These are phyloP conservation scores for Noctua comes DNA, from an alignment of 2,888 invertebrate genomes.

Conservation along the genomic window DNA sequence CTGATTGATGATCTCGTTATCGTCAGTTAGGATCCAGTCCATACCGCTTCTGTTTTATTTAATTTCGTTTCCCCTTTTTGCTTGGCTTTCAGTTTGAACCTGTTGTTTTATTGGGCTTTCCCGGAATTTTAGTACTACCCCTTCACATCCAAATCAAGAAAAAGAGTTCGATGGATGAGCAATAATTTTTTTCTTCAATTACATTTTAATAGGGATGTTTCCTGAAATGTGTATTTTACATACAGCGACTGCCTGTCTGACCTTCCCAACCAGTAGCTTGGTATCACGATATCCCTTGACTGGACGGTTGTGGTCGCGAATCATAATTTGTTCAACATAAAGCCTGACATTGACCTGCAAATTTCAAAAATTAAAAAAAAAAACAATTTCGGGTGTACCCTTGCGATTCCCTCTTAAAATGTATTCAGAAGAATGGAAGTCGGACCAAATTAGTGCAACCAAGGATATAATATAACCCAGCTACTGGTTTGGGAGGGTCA, in stretches of 20 bases:
- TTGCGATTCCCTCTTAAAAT: too few relatives aligned
- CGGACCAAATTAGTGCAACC: neutral
- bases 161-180: constrained; percentile 3
- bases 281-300: too few relatives aligned
- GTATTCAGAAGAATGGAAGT: neutral
- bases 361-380: too few relatives aligned
- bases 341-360: too few relatives aligned
- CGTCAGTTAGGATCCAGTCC: neutral
- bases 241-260: too few relatives aligned
- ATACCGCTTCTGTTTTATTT: constrained; percentile 17
- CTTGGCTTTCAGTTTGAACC: constrained; percentile 8
- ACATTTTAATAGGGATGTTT: too few relatives aligned
- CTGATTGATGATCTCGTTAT: constrained; percentile 9
- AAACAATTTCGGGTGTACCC: too few relatives aligned
- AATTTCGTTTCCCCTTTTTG: neutral
- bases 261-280: too few relatives aligned
- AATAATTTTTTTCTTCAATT: neutral
- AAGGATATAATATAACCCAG: neutral
- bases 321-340: too few relatives aligned
- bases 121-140: neutral
- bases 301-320: too few relatives aligned
- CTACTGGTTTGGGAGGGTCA: neutral
- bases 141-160: constrained; percentile 7
- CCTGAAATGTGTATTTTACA: too few relatives aligned
- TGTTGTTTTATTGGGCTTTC: constrained; percentile 25